Base-by-base conservation (phyloP, 2,888 invertebrate species). In the Eubasilissa splendida region DNA sequence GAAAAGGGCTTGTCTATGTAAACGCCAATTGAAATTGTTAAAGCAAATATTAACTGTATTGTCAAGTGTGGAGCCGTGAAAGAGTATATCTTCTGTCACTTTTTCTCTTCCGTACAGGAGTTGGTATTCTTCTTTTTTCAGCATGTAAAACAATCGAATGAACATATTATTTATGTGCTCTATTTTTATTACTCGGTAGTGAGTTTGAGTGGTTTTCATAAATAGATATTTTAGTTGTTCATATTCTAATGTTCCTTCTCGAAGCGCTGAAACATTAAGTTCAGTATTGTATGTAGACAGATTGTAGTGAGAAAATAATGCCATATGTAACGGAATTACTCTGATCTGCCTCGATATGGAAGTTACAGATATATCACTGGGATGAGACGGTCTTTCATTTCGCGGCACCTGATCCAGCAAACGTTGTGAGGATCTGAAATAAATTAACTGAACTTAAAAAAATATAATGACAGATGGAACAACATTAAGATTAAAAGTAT, bases 21-120 rank as follows among this genome's bases (percentile, higher is more conserved):
- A 78, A 58, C 86, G 84, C 86, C 86, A 87, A 82, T 87, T 83
- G 52, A 87, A 86, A 83, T 87, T 87, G 33, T 85, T 79, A 53
- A 60, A 65, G 68, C 85, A 85, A 60, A 87, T 87, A 11, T 76
- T 83, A 8, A 79, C 53, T 2, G 85, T 75, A 77, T 85, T 85
- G 5, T 31, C 12, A 14, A 31, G 60, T 59, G 76, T 80, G 7
- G 86, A 86, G 10, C 87, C 87, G 76, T 87, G 87, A 81, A 85
- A 87, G 42, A 86, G 73, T 11, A 83, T 76, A 11, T 70, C 52
- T 75, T 85, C 84, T 53, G 82, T 31, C 11, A 85, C 83, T 70
- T 76, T 77, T 3, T 80, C 68, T 22, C 65, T 71, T 70, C 79
- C 83, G 33, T 80, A 80, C 54, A 76, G 10, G 31, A 84, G 70